A percentile compares a stretch with the other conserved stretches of the same genome.
Conservation (phyloP, 2,113 vertebrate species). For the Psittacara wagleri region DNA sequence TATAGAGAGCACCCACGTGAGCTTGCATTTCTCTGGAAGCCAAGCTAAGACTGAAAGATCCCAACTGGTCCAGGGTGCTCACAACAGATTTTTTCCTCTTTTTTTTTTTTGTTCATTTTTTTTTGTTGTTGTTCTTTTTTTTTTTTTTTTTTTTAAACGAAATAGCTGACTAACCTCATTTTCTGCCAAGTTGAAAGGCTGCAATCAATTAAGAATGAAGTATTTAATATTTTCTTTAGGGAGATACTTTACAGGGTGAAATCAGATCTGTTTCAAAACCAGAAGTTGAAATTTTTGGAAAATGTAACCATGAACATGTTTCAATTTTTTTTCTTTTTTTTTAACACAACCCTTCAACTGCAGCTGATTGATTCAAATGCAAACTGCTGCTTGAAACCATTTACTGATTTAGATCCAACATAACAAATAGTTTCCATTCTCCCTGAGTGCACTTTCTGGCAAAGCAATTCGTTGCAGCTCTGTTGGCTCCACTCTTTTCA, state of each 20-base stretch:
- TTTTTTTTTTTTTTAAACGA: not conserved
- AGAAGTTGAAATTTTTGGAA: not conserved
- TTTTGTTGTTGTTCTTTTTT: no score
- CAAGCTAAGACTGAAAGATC: not conserved
- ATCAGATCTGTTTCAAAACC: not conserved
- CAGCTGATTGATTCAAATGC: not conserved
- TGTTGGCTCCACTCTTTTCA: not conserved
- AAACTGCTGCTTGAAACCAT: slow-evolving; percentile 14
- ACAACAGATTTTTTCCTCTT: not conserved
- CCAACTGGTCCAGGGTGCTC: not conserved
- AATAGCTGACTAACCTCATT: not conserved
- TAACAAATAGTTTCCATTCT: slow-evolving; percentile 49
- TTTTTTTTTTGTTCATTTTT: not conserved
- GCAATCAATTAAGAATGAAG: not conserved
- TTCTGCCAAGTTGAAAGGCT: not conserved
- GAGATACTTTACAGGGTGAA: not conserved
- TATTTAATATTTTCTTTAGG: not conserved
- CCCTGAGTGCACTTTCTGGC: not conserved
- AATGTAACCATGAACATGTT: not conserved
- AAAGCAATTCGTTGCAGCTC: not conserved
- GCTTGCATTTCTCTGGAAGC: not conserved
- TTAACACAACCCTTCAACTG: not conserved
- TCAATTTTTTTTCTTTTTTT: not conserved
- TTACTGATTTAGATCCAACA: slow-evolving; percentile 11
- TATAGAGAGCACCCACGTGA: not conserved